Evolutionary conservation across 2,113 vertebrate species (phyloP).

Genomic region (Thomomys bottae): DNA sequence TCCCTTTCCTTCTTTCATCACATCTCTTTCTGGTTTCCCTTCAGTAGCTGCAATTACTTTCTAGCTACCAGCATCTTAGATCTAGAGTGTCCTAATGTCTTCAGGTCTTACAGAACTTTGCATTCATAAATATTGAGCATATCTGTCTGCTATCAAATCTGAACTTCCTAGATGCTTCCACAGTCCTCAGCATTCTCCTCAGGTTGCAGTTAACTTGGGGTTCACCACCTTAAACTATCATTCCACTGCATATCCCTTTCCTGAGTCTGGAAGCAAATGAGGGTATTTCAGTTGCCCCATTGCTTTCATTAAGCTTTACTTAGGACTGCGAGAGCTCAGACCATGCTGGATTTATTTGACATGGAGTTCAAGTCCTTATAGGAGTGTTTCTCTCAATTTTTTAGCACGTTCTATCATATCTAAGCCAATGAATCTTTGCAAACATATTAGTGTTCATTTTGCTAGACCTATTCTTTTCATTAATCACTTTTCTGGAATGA

Average conservation of each 20-base stretch:
- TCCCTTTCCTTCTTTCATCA: neutral
- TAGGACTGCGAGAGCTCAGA: neutral
- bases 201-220: too few species aligned
- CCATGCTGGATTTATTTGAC: neutral
- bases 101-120: neutral
- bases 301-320: neutral
- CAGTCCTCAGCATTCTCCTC: too few species aligned
- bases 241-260: neutral
- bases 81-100: neutral
- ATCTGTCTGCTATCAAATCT: neutral
- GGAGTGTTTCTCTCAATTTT: neutral
- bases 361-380: neutral
- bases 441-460: slow-evolving; percentile 34
- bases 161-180: neutral
- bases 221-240: neutral
- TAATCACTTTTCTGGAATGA: slow-evolving; percentile 13
- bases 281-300: neutral
- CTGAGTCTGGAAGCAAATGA: neutral
- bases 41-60: neutral
- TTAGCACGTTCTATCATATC: neutral
- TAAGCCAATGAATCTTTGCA: slow-evolving; percentile 14
- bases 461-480: neutral
- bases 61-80: neutral
- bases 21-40: neutral
- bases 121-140: neutral